A percentile compares a stretch with the other conserved stretches of the same genome.
These are phyloP conservation scores for Pachypanchax playfairii DNA, from an alignment of 2,113 vertebrate genomes.

Conservation along the genomic window DNA sequence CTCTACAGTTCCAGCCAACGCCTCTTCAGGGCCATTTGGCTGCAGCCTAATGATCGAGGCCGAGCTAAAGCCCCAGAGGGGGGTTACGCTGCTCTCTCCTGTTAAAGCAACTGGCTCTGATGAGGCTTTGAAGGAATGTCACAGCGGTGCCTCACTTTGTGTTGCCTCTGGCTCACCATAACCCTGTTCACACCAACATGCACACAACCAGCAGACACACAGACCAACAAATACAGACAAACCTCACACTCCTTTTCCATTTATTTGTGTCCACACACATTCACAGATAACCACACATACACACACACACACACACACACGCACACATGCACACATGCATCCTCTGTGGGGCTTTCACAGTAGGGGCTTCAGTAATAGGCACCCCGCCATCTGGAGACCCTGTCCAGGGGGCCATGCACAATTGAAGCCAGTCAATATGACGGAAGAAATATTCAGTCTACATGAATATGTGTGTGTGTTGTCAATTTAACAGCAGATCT, in stretches of 20 bases:
- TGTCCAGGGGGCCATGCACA: conserved; percentile 73
- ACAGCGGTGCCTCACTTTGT: conserved; percentile 57
- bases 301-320: conserved; percentile 28
- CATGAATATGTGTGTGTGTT: conserved; percentile 34
- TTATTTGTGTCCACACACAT: too few species aligned
- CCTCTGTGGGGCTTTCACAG: conserved; percentile 68
- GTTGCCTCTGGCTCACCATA: conserved; percentile 54
- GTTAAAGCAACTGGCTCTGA: conserved; percentile 53
- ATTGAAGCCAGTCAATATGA: conserved; percentile 68
- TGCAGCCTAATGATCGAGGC: conserved; percentile 70
- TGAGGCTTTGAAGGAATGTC: conserved; percentile 77
- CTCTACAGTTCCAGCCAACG: conserved; percentile 61
- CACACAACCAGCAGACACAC: conserved; percentile 14
- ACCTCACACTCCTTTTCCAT: too few species aligned
- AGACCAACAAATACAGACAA: background rate
- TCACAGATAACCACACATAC: background rate
- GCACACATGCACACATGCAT: conserved; percentile 30
- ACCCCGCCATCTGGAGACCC: conserved; percentile 77
- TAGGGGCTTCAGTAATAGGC: conserved; percentile 73
- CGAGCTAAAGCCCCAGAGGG: conserved; percentile 56
- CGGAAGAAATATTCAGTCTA: conserved; percentile 46
- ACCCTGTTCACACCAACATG: conserved; percentile 15
- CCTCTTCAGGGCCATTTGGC: conserved; percentile 63
- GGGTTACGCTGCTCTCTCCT: conserved; percentile 30
- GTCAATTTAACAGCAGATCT: conserved; percentile 46